Conservation (phyloP, 2,888 invertebrate genomes). For the Noctua janthe region DNA sequence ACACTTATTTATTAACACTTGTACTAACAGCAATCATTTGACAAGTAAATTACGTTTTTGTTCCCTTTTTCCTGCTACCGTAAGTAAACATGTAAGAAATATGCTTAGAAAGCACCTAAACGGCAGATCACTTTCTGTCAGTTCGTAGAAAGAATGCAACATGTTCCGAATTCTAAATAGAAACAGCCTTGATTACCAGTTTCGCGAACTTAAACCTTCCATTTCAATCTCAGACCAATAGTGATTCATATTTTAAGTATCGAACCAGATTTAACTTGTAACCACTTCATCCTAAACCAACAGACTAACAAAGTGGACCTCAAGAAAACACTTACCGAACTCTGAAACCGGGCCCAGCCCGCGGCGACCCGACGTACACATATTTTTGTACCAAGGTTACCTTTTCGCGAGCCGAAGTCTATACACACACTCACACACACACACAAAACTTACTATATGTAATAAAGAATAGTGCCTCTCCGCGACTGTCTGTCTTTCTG, state of each 20-base stretch:
- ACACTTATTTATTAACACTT: too few species aligned
- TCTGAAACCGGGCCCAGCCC: slow-evolving; percentile 58
- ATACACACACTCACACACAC: slow-evolving; percentile 25
- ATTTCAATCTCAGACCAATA: not conserved
- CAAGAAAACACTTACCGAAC: slow-evolving; percentile 36
- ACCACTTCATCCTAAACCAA: slow-evolving; percentile 40
- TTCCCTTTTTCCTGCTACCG: not conserved
- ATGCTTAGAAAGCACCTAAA: not conserved
- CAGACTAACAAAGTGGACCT: slow-evolving; percentile 13
- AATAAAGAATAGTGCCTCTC: slow-evolving; percentile 13
- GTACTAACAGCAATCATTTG: not conserved
- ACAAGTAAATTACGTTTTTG: not conserved
- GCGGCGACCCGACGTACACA: slow-evolving; percentile 68
- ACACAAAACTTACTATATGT: slow-evolving; percentile 13
- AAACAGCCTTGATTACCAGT: not conserved
- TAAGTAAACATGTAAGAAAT: not conserved
- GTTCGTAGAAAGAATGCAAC: not conserved
- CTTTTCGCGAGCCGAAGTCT: slow-evolving; percentile 74
- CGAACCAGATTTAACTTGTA: slow-evolving; percentile 16
- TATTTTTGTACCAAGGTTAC: slow-evolving; percentile 80
- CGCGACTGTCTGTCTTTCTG: slow-evolving; percentile 11
- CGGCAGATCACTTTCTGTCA: not conserved
- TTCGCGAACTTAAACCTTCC: not conserved
- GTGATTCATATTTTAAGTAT: not conserved
- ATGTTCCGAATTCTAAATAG: not conserved